Percentiles rank a stretch among this genome's conserved stretches.
These are phyloP conservation scores for Sebastes schlegelii DNA, from an alignment of 2,113 vertebrate species.

Conservation along the genomic window DNA sequence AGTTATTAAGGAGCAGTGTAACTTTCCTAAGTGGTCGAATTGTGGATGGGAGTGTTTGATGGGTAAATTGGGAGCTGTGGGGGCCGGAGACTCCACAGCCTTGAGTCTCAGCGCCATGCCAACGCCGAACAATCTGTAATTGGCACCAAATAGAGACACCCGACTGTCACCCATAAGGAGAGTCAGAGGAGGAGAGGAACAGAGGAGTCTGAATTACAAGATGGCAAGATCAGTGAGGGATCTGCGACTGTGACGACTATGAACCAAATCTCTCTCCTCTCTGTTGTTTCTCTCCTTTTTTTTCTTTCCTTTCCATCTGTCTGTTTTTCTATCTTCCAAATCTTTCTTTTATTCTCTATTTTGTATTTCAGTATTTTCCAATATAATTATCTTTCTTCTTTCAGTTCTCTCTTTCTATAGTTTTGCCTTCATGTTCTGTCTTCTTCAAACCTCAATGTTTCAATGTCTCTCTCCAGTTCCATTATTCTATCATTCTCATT, in stretches of 20 bases:
- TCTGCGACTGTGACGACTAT: conserved; percentile 29
- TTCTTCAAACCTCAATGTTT: not conserved
- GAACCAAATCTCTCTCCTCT: conserved; percentile 38
- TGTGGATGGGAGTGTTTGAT: conserved; percentile 67
- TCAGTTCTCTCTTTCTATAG: not conserved
- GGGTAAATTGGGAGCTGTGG: conserved; percentile 73
- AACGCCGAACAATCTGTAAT: conserved; percentile 74
- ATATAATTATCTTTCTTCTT: not conserved
- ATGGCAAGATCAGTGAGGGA: conserved; percentile 56
- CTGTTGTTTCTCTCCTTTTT: conserved; percentile 16
- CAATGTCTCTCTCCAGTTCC: not conserved
- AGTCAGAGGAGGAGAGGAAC: conserved; percentile 58
- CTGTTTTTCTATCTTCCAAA: conserved; percentile 12
- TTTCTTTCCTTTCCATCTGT: conserved; percentile 24
- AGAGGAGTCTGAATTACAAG: conserved; percentile 53
- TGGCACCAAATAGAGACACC: conserved; percentile 75
- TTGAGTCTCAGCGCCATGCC: conserved; percentile 67
- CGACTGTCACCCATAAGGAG: conserved; percentile 66
- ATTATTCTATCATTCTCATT: not conserved
- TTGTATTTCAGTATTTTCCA: conserved; percentile 6
- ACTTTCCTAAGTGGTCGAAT: conserved; percentile 60
- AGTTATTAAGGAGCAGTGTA: conserved; percentile 53
- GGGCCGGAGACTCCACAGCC: conserved; percentile 63
- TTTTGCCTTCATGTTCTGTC: not conserved
- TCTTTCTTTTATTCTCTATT: not conserved